A percentile compares a stretch with the other conserved stretches of the same genome.
These are phyloP conservation scores for Manis crassicaudata DNA, from an alignment of 2,797 vertebrate genomes.

Conservation along the genomic window DNA sequence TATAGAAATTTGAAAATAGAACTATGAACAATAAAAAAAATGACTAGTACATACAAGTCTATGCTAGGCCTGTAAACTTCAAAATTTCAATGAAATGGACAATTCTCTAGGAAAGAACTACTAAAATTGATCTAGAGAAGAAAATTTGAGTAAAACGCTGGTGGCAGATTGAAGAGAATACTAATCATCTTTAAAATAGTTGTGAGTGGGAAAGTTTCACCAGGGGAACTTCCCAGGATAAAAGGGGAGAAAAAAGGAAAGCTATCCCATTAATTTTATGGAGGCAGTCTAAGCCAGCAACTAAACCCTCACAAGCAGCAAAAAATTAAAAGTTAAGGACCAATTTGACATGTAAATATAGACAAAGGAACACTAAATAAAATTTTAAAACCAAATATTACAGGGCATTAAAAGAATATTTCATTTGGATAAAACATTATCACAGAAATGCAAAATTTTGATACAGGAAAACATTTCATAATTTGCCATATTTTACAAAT, in stretches of 20 bases:
- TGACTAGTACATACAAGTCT: not conserved
- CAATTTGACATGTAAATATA: conserved; percentile 43
- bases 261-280: conserved; percentile 7
- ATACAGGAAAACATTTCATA: not conserved
- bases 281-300: not conserved
- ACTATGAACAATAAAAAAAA: conserved; percentile 2
- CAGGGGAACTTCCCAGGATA: not conserved
- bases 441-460: not conserved
- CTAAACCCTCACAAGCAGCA: not conserved
- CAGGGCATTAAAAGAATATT: not conserved
- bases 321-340: conserved; percentile 13
- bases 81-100: conserved; percentile 15
- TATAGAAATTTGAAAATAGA: conserved; percentile 29
- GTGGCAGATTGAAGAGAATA: not conserved
- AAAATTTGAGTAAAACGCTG: conserved; percentile 15
- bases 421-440: not conserved
- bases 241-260: not conserved
- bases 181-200: conserved; percentile 12
- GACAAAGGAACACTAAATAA: not conserved
- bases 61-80: not conserved
- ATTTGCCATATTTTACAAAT: not conserved
- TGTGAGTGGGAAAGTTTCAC: conserved; percentile 30
- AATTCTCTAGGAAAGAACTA: conserved; percentile 51
- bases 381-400: conserved; percentile 17
- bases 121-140: not conserved